Evolutionary conservation across 2,888 invertebrate species (phyloP).

Genomic region (Sarcophaga carnaria): DNA sequence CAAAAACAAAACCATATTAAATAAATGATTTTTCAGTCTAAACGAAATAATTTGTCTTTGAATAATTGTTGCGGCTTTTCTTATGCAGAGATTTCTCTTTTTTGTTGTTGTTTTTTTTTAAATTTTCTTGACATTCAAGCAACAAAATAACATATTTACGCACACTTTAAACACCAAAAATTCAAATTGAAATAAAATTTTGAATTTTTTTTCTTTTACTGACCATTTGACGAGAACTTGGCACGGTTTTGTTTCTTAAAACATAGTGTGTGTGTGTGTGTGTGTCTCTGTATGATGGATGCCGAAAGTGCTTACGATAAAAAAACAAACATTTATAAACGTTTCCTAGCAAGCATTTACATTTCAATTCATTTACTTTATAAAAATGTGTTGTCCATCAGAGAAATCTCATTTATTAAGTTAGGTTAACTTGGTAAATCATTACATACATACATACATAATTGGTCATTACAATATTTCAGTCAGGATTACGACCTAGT

Average conservation of each 20-base stretch:
- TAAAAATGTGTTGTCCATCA: too few relatives aligned
- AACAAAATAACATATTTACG: constrained; percentile 50
- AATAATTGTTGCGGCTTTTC: constrained; percentile 37
- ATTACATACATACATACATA: too few relatives aligned
- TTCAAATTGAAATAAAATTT: constrained; percentile 2
- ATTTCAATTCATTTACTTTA: too few relatives aligned
- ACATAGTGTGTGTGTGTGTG: not conserved
- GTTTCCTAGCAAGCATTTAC: not conserved
- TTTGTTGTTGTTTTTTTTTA: constrained; percentile 23
- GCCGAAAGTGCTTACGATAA: not conserved
- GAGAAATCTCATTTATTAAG: too few relatives aligned
- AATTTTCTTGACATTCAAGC: constrained; percentile 65
- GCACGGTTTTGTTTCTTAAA: constrained; percentile 49
- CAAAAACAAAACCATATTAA: not conserved
- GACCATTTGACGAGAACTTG: constrained; percentile 62
- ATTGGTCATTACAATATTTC: too few relatives aligned
- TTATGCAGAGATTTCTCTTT: not conserved
- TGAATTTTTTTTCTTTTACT: constrained; percentile 20
- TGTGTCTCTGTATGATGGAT: not conserved
- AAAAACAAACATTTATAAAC: not conserved
- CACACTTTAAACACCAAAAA: constrained; percentile 49
- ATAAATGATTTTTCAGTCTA: constrained; percentile 17
- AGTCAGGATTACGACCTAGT: too few relatives aligned
- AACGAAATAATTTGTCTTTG: constrained; percentile 7
- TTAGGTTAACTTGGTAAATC: too few relatives aligned